Conservation (phyloP, 2,113 vertebrate genomes). For the Tenrec ecaudatus region DNA sequence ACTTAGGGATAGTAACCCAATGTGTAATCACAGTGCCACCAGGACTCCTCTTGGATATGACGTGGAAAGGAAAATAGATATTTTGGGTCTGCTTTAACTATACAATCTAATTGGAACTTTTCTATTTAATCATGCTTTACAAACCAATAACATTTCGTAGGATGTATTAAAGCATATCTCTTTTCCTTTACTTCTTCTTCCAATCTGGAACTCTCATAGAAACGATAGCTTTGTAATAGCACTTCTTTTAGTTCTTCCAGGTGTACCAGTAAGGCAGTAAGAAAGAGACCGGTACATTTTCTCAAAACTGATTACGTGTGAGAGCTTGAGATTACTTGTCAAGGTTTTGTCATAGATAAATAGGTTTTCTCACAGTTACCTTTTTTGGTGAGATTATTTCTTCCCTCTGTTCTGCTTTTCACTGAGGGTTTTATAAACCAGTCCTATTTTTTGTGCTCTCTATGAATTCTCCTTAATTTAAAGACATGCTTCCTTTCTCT, state of each 20-base stretch:
- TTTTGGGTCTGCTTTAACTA: not conserved
- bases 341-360: not conserved
- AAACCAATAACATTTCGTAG: not conserved
- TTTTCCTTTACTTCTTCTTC: not conserved
- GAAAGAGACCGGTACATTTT: not conserved
- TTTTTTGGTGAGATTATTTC: not conserved
- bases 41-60: no score
- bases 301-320: slow-evolving; percentile 35
- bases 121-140: not conserved
- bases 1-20: no score
- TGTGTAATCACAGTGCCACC: no score
- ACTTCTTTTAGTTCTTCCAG: not conserved
- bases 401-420: not conserved
- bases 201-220: not conserved
- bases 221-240: not conserved
- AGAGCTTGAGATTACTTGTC: not conserved
- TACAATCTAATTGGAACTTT: not conserved
- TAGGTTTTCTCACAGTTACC: not conserved
- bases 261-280: not conserved
- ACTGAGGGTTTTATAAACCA: not conserved
- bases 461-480: not conserved
- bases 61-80: not conserved
- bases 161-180: no score
- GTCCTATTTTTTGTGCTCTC: not conserved
- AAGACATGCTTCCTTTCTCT: not conserved